Evolutionary conservation across 2,888 invertebrate species (phyloP), one percentile per base, ranked within the genome.

Genomic region (Torymus tubicola): DNA sequence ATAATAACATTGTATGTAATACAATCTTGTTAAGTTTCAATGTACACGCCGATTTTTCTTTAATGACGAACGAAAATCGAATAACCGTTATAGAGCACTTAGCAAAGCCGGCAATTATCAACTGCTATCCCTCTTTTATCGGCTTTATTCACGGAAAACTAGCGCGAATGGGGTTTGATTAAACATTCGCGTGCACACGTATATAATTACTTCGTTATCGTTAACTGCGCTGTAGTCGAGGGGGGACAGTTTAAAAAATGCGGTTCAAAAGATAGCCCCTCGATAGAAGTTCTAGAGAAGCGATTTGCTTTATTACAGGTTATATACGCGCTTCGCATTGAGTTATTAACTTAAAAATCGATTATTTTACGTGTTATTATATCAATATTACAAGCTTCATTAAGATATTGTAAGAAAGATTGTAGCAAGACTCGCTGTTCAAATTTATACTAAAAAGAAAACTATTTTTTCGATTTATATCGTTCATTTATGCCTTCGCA

Each of bases 121-220:
- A 11, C 50, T 18, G 50, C 24, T 57, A 65, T 21, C 21, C 42
- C 64, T 31, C 0, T 42, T 50, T 53, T 18, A 76, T 69, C 18
- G 16, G 21, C 24, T 76, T 52, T 16, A 63, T 53, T 63, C 63
- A 16, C 18, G 69, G 63, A 64, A 77, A 77, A 77, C 70, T 77
- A 57, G 31, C 50, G 16, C 21, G 68, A 68, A 53, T 55, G 2
- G n/a, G 21, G 57, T 78, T 78, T 78, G 52, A 65, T 71, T 71
- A 71, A 52, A 71, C 71, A 52, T 65, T 71, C 65, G 52, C 52
- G 24, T 52, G 50, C 24, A 24, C 16, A 13, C 13, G 53, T 60
- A n/a, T 71, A 61, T 58, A 61, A 72, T 78, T 72, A 72, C 65
- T 70, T 71, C 18, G 71, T 78, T 78, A 71, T 72, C 57, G 60